Percentiles rank a stretch among this genome's conserved stretches.
Conservation (phyloP, 2,888 invertebrate species). For the Rhingia campestris region DNA sequence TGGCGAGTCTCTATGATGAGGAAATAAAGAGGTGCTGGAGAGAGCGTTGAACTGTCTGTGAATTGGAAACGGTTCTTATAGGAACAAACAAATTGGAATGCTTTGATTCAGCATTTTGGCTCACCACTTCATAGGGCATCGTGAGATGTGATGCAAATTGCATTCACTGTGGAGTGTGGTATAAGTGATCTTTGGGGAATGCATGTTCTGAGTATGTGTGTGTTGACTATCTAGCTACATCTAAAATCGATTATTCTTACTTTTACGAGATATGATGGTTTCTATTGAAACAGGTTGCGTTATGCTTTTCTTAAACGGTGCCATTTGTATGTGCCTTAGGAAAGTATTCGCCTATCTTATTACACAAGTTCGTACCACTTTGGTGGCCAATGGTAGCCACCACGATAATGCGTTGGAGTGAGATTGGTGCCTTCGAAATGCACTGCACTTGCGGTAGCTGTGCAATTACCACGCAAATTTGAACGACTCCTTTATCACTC, state of each 20-base stretch:
- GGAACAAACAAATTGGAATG: conserved; percentile 25
- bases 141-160: conserved; percentile 24
- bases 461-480: too few relatives aligned
- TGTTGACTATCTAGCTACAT: conserved; percentile 15
- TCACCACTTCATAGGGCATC: background rate
- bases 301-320: background rate
- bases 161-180: background rate
- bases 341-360: background rate
- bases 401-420: too few relatives aligned
- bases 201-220: background rate
- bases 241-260: conserved; percentile 44
- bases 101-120: background rate
- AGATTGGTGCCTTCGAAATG: too few relatives aligned
- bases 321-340: conserved; percentile 7
- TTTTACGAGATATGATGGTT: conserved; percentile 5
- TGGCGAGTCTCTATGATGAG: conserved; percentile 10
- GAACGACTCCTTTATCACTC: too few relatives aligned
- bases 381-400: too few relatives aligned
- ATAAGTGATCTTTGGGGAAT: background rate
- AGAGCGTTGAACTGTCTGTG: conserved; percentile 50
- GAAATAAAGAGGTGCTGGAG: conserved; percentile 8
- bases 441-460: too few relatives aligned
- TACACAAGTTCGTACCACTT: background rate
- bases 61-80: conserved; percentile 28
- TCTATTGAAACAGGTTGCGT: conserved; percentile 23